Conservation (phyloP, 2,797 vertebrate genomes). For the Danionella dracula region DNA sequence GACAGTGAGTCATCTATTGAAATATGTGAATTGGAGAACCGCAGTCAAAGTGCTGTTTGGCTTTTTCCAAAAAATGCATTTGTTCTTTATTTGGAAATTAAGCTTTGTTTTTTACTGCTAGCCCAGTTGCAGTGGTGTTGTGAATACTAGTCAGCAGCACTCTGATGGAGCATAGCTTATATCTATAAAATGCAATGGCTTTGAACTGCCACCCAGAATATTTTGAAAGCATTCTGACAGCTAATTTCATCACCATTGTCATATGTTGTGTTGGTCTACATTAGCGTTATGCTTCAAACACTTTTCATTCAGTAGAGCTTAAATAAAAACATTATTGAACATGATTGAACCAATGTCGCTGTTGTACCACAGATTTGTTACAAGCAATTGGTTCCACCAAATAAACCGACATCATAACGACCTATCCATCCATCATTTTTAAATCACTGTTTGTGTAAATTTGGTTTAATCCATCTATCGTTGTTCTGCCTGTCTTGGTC, state of each 20-base stretch:
- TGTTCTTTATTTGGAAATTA: not conserved
- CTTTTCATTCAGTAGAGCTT: not conserved
- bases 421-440: too few species aligned
- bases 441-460: too few species aligned
- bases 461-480: too few species aligned
- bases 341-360: too few species aligned
- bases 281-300: not conserved
- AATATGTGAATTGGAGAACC: not conserved
- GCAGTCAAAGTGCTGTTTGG: not conserved
- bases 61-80: too few species aligned
- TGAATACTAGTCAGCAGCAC: not conserved
- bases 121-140: not conserved
- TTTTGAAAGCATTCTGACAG: not conserved
- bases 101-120: not conserved
- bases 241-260: not conserved
- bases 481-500: too few species aligned
- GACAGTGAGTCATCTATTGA: not conserved
- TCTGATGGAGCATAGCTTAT: not conserved
- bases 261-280: not conserved
- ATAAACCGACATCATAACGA: not conserved
- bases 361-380: not conserved
- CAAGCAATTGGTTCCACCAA: not conserved
- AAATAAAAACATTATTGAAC: too few species aligned
- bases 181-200: not conserved
- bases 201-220: not conserved